phyloP scores from a whole-genome alignment of 2,797 vertebrate genomes.

The Catharus ustulatus region DNA sequence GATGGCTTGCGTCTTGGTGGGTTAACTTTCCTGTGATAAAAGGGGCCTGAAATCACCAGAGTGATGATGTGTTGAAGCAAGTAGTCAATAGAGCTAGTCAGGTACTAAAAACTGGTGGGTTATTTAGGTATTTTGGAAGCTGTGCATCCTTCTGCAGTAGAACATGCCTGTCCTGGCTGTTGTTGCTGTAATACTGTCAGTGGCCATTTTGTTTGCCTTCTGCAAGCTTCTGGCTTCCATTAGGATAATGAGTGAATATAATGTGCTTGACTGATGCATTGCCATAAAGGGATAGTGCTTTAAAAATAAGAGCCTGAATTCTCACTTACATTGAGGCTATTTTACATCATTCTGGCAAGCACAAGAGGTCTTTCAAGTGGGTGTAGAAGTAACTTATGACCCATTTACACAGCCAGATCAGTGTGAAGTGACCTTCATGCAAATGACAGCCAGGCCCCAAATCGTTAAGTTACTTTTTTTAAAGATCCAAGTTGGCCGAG shows the following conservation, averaged over 20 bases:
- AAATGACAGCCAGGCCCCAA: constrained; percentile 60
- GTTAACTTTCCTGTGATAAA: not conserved
- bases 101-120: not conserved
- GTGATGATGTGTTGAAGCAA: not conserved
- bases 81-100: not conserved
- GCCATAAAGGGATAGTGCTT: constrained; percentile 40
- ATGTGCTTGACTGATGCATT: constrained; percentile 22
- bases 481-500: constrained; percentile 60
- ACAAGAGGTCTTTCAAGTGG: constrained; percentile 65
- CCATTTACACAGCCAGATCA: constrained; percentile 66
- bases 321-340: constrained; percentile 56
- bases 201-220: constrained; percentile 14
- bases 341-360: constrained; percentile 62
- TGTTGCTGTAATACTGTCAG: not conserved
- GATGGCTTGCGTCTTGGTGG: not conserved
- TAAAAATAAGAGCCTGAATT: constrained; percentile 59
- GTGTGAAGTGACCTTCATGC: constrained; percentile 68
- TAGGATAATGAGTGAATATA: constrained; percentile 43
- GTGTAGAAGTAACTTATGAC: constrained; percentile 67
- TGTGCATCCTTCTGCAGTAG: not conserved
- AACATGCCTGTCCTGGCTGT: not conserved
- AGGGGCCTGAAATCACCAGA: not conserved
- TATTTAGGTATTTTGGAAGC: not conserved
- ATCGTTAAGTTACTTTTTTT: constrained; percentile 54
- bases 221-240: constrained; percentile 6